Percentiles rank a stretch among this genome's conserved stretches.
Conservation (phyloP, 2,888 invertebrate species). For the Quadroppia sp. region DNA sequence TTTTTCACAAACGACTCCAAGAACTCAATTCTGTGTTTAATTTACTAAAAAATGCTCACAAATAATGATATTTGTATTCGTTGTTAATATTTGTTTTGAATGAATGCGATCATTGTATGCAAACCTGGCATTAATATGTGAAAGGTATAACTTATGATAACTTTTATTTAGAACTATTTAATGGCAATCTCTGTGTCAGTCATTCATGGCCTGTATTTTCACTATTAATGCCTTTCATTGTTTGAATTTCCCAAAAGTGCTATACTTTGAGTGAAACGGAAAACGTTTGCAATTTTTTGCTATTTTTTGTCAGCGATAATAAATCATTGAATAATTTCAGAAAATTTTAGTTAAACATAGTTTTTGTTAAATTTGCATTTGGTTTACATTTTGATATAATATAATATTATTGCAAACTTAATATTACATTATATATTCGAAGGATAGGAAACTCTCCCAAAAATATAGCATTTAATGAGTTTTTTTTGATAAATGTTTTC, state of each 20-base stretch:
- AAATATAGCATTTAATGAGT: conserved; percentile 15
- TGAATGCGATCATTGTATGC: background rate
- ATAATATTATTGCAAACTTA: no score
- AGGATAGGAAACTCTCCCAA: background rate
- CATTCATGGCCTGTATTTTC: background rate
- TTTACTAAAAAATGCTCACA: background rate
- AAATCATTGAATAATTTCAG: conserved; percentile 30
- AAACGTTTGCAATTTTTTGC: conserved; percentile 28
- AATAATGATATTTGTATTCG: background rate
- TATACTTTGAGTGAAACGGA: conserved; percentile 12
- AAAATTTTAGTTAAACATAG: conserved; percentile 12
- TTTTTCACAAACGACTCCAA: background rate
- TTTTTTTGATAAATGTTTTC: conserved; percentile 1
- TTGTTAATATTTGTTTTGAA: background rate
- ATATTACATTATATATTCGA: background rate
- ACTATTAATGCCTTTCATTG: conserved; percentile 25
- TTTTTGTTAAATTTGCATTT: background rate
- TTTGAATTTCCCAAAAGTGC: conserved; percentile 22
- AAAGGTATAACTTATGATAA: conserved; percentile 5
- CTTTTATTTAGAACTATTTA: background rate
- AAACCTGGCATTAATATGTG: background rate
- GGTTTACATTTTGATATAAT: background rate
- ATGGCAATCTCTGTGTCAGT: background rate
- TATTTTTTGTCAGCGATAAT: conserved; percentile 15
- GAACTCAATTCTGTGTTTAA: background rate